Conservation (phyloP, 92 coral and sea anemone species). For the Metridium senile region DNA sequence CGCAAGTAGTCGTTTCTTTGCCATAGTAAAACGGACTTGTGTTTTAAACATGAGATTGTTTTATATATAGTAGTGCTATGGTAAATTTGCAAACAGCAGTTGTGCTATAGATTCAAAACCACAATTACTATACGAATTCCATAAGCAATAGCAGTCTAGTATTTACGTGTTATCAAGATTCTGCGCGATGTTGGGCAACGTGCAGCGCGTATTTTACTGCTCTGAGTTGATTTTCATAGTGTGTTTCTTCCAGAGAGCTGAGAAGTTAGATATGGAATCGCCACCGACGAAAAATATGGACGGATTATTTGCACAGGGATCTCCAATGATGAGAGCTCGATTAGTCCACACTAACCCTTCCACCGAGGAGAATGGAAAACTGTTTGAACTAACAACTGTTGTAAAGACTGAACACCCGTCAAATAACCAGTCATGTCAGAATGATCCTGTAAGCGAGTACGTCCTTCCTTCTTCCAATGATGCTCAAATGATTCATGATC, state of each 20-base stretch:
- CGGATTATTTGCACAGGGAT: not conserved
- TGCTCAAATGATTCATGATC: not conserved
- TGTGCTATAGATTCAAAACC: too few species aligned
- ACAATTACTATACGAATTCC: too few species aligned
- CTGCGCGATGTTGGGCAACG: too few species aligned
- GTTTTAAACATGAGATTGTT: too few species aligned
- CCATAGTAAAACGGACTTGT: too few species aligned
- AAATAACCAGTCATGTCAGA: not conserved
- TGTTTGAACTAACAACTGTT: not conserved
- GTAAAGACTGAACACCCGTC: not conserved
- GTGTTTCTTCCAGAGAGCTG: slow-evolving; percentile 3
- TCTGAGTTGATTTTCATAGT: too few species aligned
- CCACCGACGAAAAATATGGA: not conserved
- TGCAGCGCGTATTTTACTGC: too few species aligned
- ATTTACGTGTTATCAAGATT: too few species aligned
- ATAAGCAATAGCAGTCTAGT: too few species aligned
- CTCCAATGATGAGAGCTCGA: not conserved
- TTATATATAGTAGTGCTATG: too few species aligned
- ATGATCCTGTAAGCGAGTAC: not conserved
- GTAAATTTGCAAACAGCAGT: too few species aligned
- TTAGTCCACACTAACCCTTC: slow-evolving; percentile 6
- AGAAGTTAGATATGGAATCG: not conserved
- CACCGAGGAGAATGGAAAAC: slow-evolving; percentile 8
- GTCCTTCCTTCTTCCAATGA: not conserved
- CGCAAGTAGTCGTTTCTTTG: too few species aligned